Evolutionary conservation across 1,140 invertebrate genomes (phyloP).

Genomic region (Eufriesea mexicana): DNA sequence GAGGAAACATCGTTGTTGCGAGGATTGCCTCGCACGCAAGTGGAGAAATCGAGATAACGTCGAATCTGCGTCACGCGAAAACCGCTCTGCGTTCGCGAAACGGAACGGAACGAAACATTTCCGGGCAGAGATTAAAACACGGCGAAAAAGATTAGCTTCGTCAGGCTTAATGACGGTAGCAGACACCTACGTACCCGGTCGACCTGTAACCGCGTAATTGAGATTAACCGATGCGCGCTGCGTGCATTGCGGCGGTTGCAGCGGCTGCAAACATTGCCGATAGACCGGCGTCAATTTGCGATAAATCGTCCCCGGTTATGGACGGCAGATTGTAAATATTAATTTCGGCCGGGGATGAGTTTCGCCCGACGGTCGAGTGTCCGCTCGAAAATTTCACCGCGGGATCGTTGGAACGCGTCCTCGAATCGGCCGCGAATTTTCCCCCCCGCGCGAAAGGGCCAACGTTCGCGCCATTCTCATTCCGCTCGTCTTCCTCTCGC

Average conservation of each 20-base stretch:
- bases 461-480: neutral
- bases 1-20: no score
- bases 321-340: slow-evolving; percentile 39
- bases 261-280: slow-evolving; percentile 26
- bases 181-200: neutral
- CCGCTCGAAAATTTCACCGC: neutral
- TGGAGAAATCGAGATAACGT: no score
- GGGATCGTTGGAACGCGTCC: slow-evolving; percentile 4
- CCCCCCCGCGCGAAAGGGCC: neutral
- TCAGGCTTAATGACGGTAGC: neutral
- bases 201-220: slow-evolving; percentile 44
- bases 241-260: slow-evolving; percentile 11
- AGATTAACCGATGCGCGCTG: slow-evolving; percentile 39
- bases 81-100: neutral
- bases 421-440: slow-evolving; percentile 8
- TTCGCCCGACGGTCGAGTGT: neutral
- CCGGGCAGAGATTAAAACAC: neutral
- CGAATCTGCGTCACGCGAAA: no score
- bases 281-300: slow-evolving; percentile 35
- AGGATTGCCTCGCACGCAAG: no score
- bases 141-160: neutral
- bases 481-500: neutral
- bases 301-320: slow-evolving; percentile 32
- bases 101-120: neutral
- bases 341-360: slow-evolving; percentile 30